Conservation (phyloP, 2,797 vertebrate genomes). For the Sciurus carolinensis region DNA sequence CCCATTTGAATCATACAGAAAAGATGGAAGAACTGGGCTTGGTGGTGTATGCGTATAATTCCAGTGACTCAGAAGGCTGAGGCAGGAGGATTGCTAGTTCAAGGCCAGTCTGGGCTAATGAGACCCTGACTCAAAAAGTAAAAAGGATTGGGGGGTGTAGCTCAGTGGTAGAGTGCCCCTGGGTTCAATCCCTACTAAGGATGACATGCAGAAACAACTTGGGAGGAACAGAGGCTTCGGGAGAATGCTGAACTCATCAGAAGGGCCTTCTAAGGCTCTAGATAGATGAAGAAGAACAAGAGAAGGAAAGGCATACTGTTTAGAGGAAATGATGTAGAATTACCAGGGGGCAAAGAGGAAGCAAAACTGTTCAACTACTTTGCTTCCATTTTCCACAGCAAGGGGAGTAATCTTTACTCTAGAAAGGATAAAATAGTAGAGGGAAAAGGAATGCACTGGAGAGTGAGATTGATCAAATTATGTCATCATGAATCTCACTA, state of each 20-base stretch:
- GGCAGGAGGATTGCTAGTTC: too few species aligned
- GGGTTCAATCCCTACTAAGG: too few species aligned
- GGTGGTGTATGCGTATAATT: too few species aligned
- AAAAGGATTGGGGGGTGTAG: too few species aligned
- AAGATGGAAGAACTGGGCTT: background rate
- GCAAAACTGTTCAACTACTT: background rate
- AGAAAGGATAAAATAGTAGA: background rate
- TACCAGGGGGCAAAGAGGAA: slow-evolving; percentile 7
- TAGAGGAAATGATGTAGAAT: background rate
- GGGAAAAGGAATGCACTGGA: too few species aligned
- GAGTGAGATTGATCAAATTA: too few species aligned
- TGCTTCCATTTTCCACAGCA: background rate
- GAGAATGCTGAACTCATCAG: background rate
- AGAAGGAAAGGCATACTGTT: background rate
- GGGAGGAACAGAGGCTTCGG: background rate
- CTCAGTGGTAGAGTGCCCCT: too few species aligned
- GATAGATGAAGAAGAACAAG: background rate
- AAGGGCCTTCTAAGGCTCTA: background rate
- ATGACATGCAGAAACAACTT: background rate
- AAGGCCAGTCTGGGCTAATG: too few species aligned
- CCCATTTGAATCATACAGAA: background rate
- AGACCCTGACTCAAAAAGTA: too few species aligned
- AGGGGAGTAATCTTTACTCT: background rate
- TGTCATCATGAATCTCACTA: too few species aligned
- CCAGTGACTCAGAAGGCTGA: too few species aligned